Conservation (phyloP, 2,113 vertebrate genomes). For the Syrmaticus mikado region DNA sequence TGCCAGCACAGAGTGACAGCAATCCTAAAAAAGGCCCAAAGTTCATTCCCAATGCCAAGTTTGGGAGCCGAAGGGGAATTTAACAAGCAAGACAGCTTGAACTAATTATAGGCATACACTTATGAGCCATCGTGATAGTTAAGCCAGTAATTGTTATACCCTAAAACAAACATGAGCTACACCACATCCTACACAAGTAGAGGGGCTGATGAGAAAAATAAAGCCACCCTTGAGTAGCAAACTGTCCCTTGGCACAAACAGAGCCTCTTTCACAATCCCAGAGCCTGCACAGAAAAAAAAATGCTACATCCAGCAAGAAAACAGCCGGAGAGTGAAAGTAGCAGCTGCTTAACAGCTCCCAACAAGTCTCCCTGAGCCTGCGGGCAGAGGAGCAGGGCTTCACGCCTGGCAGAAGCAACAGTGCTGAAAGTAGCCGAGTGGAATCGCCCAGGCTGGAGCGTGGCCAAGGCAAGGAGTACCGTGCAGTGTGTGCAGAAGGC, state of each 20-base stretch:
- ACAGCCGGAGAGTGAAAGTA: slow-evolving; percentile 24
- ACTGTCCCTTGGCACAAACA: background rate
- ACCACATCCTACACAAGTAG: background rate
- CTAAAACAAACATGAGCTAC: background rate
- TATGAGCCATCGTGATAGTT: background rate
- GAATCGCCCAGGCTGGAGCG: slow-evolving; percentile 36
- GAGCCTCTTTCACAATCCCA: slow-evolving; percentile 18
- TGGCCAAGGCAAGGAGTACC: slow-evolving; percentile 22
- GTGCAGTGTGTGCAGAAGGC: background rate
- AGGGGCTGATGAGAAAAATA: background rate
- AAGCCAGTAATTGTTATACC: background rate
- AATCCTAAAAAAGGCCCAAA: slow-evolving; percentile 12
- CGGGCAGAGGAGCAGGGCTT: background rate
- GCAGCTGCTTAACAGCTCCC: slow-evolving; percentile 50
- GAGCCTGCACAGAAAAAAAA: background rate
- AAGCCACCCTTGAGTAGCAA: background rate
- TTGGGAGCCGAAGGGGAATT: slow-evolving; percentile 13
- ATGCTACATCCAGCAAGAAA: background rate
- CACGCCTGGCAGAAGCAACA: background rate
- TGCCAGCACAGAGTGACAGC: background rate
- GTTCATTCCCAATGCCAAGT: slow-evolving; percentile 2
- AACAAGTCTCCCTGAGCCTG: background rate
- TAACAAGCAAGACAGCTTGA: slow-evolving; percentile 40
- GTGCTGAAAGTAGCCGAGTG: background rate
- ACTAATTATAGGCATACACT: slow-evolving; percentile 17